Conservation (phyloP, 2,888 invertebrate genomes). For the Salticus scenicus region DNA sequence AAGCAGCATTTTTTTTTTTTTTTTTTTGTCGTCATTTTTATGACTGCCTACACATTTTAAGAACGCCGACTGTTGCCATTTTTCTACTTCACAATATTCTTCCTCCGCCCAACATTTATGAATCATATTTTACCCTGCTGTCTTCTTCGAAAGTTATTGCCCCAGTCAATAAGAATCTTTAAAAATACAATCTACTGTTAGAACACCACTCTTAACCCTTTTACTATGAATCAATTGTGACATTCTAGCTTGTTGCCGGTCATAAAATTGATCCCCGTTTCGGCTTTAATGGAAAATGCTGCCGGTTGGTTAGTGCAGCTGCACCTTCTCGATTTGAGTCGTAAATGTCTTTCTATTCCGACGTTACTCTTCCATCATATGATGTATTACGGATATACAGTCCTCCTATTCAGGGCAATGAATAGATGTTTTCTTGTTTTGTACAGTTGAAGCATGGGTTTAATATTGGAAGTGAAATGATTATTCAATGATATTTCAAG, state of each 20-base stretch:
- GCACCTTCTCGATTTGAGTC: slow-evolving; percentile 4
- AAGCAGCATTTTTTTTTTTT: too few relatives aligned
- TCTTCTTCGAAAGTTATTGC: slow-evolving; percentile 2
- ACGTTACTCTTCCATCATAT: background rate
- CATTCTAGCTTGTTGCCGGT: background rate
- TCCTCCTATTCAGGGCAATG: background rate
- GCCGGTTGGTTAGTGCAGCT: slow-evolving; percentile 11
- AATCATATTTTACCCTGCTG: background rate
- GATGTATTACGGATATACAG: background rate
- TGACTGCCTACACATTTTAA: too few relatives aligned
- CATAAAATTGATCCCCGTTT: slow-evolving; percentile 12
- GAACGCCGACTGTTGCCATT: background rate
- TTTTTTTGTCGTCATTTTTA: too few relatives aligned
- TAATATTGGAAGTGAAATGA: too few relatives aligned
- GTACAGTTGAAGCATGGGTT: background rate
- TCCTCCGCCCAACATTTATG: background rate
- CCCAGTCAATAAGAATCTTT: slow-evolving; percentile 9
- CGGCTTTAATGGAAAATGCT: slow-evolving; percentile 7
- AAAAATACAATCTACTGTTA: slow-evolving; percentile 15
- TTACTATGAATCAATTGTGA: slow-evolving; percentile 18
- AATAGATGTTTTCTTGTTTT: background rate
- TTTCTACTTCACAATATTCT: background rate
- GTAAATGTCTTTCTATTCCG: slow-evolving; percentile 24
- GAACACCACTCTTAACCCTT: slow-evolving; percentile 11
- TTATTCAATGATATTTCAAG: too few relatives aligned